These are phyloP conservation scores for Porites lutea DNA, from an alignment of 64 coral and sea anemone genomes.

Conservation along the genomic window DNA sequence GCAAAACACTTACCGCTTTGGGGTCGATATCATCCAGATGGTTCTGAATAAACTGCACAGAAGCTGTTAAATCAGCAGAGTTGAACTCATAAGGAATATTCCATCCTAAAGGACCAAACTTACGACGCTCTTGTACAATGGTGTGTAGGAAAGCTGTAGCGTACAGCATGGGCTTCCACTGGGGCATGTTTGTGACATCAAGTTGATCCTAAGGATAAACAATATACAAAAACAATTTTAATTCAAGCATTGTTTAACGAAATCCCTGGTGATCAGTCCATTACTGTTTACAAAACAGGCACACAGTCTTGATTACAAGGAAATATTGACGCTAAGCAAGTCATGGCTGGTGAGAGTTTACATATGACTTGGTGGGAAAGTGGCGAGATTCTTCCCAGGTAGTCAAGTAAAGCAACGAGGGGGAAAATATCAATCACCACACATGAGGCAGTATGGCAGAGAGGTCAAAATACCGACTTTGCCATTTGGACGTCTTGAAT, in stretches of 20 bases:
- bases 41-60: conserved; percentile 98
- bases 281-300: too few species aligned
- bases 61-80: conserved; percentile 95
- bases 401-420: too few species aligned
- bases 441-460: too few species aligned
- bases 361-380: too few species aligned
- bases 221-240: not conserved
- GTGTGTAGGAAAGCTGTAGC: conserved; percentile 96
- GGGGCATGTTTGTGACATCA: conserved; percentile 94
- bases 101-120: conserved; percentile 98
- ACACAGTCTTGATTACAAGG: too few species aligned
- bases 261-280: too few species aligned
- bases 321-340: too few species aligned
- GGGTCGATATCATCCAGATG: conserved; percentile 98
- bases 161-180: conserved; percentile 97
- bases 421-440: too few species aligned
- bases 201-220: conserved; percentile 72
- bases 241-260: not conserved
- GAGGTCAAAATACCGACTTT: too few species aligned
- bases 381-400: too few species aligned
- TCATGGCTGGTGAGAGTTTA: too few species aligned
- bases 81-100: conserved; percentile 99
- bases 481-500: too few species aligned
- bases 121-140: conserved; percentile 93
- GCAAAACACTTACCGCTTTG: conserved; percentile 72